These are phyloP conservation scores for Sturnus vulgaris DNA, from an alignment of 2,113 vertebrate genomes.

Conservation along the genomic window DNA sequence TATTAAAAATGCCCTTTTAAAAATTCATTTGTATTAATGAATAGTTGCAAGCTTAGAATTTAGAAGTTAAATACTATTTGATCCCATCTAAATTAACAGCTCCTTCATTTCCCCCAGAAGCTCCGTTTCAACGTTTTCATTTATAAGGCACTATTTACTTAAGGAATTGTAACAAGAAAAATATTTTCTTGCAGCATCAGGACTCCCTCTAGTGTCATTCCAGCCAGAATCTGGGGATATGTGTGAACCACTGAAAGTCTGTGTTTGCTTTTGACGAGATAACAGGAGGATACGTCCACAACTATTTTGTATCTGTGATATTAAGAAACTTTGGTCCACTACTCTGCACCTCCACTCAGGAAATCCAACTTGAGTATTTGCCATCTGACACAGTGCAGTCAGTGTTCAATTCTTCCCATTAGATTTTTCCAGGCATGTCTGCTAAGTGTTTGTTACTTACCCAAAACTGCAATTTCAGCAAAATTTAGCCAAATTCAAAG, in stretches of 20 bases:
- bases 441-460: not conserved
- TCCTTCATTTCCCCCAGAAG: not conserved
- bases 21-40: not conserved
- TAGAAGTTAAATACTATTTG: not conserved
- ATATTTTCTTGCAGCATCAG: slow-evolving; percentile 30
- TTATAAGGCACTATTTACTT: not conserved
- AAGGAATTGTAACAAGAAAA: not conserved
- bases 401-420: not conserved
- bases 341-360: not conserved
- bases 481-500: not conserved
- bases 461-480: not conserved
- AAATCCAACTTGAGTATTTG: not conserved
- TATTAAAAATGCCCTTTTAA: not conserved
- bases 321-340: not conserved
- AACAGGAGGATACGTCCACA: not conserved
- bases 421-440: not conserved
- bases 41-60: not conserved
- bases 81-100: not conserved
- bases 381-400: not conserved
- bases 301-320: not conserved
- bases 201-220: slow-evolving; percentile 69
- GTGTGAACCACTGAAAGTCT: not conserved
- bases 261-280: not conserved
- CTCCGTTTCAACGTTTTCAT: not conserved
- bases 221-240: not conserved